These are phyloP conservation scores for Habropoda laboriosa DNA, from an alignment of 1,140 invertebrate genomes.

Conservation along the genomic window DNA sequence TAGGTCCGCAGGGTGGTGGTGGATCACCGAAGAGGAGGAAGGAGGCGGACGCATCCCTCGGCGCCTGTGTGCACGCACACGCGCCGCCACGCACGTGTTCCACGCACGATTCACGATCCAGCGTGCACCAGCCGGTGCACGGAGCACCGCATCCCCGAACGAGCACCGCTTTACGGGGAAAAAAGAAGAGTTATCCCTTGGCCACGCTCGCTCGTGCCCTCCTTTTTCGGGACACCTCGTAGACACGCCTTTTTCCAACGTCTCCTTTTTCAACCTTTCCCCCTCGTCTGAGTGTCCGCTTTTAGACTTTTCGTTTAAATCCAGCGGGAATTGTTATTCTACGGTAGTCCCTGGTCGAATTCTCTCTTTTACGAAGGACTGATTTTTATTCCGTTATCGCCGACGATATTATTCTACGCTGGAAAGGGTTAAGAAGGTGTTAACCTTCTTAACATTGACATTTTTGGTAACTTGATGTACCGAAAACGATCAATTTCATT, in stretches of 20 bases:
- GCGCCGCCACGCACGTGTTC: conserved; percentile 29
- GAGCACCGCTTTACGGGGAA: too few relatives aligned
- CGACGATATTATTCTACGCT: too few relatives aligned
- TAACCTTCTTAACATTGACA: too few relatives aligned
- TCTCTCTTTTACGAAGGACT: too few relatives aligned
- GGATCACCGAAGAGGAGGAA: conserved; percentile 41
- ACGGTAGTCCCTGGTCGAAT: too few relatives aligned
- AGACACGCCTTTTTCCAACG: not conserved
- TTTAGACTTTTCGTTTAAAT: too few relatives aligned
- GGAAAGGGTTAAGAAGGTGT: too few relatives aligned
- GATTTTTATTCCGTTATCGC: too few relatives aligned
- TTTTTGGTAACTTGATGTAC: too few relatives aligned
- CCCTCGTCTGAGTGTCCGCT: too few relatives aligned
- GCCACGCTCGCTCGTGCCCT: not conserved
- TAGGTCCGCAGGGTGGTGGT: conserved; percentile 60
- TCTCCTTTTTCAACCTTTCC: not conserved
- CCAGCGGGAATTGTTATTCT: too few relatives aligned
- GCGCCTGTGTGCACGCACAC: conserved; percentile 14
- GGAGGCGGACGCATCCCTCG: conserved; percentile 49
- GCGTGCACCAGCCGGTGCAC: conserved; percentile 39
- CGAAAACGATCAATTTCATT: too few relatives aligned
- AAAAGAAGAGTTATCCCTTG: not conserved
- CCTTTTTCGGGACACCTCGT: conserved; percentile 16
- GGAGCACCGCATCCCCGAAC: conserved; percentile 37
- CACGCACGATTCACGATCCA: conserved; percentile 1